phyloP scores from a whole-genome alignment of 1,140 invertebrate species.

The Psilanteris sp. region DNA sequence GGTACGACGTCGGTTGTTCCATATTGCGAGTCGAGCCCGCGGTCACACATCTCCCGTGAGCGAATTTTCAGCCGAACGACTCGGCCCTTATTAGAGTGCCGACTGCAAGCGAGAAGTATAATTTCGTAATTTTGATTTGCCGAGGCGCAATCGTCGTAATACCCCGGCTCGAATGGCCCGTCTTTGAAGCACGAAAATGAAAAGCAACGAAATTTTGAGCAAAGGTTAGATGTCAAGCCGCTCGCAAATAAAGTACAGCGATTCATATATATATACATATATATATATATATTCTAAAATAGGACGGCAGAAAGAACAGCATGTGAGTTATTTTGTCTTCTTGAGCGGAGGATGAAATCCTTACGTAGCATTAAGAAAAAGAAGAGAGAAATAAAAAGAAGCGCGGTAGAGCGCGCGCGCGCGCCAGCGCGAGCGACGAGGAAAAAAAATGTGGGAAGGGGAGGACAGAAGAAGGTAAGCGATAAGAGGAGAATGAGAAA shows the following conservation, averaged over 20 bases:
- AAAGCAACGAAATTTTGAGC: slow-evolving; percentile 13
- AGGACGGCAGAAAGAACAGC: slow-evolving; percentile 48
- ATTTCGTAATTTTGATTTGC: no score
- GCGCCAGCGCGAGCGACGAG: no score
- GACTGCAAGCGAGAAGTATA: no score
- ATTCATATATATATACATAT: no score
- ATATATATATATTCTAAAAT: slow-evolving; percentile 59
- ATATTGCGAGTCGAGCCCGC: no score
- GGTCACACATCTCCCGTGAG: no score
- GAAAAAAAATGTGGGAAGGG: slow-evolving; percentile 57
- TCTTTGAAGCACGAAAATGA: slow-evolving; percentile 33
- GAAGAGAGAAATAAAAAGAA: slow-evolving; percentile 38
- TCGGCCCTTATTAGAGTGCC: no score
- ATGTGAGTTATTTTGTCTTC: slow-evolving; percentile 63
- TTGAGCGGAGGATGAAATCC: slow-evolving; percentile 54
- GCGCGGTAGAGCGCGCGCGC: no score
- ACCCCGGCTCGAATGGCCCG: background rate
- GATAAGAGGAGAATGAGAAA: slow-evolving; percentile 62
- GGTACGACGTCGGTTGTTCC: no score
- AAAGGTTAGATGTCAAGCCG: slow-evolving; percentile 35
- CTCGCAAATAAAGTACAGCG: slow-evolving; percentile 36
- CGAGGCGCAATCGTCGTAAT: no score
- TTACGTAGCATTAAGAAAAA: slow-evolving; percentile 53
- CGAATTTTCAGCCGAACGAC: no score
- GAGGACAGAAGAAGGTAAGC: slow-evolving; percentile 63